Evolutionary conservation across 2,113 vertebrate species (phyloP).

Genomic region (Coturnix japonica): DNA sequence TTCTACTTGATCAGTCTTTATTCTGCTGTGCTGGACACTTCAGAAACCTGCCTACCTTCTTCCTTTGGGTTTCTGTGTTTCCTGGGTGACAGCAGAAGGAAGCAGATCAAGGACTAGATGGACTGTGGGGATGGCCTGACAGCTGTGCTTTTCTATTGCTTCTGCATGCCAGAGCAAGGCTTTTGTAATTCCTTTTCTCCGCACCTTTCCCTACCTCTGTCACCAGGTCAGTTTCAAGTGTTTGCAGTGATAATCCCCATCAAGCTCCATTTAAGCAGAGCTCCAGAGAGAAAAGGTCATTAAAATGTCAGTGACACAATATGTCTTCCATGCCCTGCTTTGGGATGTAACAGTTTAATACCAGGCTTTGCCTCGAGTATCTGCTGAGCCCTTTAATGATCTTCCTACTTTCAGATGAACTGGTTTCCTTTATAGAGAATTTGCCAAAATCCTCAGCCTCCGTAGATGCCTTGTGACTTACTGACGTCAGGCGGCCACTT

Average conservation of each 20-base stretch:
- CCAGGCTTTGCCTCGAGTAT: neutral
- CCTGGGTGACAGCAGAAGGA: neutral
- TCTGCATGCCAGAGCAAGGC: neutral
- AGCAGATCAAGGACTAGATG: neutral
- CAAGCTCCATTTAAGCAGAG: slow-evolving; percentile 30
- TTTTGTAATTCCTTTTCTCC: neutral
- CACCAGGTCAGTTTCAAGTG: neutral
- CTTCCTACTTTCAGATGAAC: neutral
- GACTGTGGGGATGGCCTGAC: neutral
- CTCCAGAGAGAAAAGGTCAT: slow-evolving; percentile 7
- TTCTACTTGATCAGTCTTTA: neutral
- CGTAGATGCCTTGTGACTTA: neutral
- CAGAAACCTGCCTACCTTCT: neutral
- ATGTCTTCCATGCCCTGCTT: neutral
- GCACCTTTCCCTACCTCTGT: neutral
- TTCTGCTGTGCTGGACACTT: neutral
- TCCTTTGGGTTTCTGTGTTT: neutral
- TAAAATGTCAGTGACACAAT: slow-evolving; percentile 24
- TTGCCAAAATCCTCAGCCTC: neutral
- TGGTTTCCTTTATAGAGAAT: neutral
- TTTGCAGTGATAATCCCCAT: neutral
- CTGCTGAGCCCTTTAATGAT: neutral
- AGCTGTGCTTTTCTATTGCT: neutral
- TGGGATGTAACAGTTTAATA: neutral
- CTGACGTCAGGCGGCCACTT: neutral